phyloP scores from a whole-genome alignment of 30 jellyfish, hydroid and myxozoan species.

The Hydractinia symbiolongicarpus region DNA sequence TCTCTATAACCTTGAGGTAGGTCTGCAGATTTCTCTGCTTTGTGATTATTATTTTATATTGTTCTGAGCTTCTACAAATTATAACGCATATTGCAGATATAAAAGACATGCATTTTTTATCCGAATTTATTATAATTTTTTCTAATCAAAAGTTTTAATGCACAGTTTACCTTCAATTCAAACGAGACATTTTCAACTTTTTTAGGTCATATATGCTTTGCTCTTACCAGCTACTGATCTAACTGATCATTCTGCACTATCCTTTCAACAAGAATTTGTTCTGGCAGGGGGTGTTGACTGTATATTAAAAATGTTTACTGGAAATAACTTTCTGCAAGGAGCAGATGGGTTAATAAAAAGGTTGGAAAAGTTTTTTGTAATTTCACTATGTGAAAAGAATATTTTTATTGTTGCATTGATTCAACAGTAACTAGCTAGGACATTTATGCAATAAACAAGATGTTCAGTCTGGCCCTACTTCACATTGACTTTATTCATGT shows the following conservation, averaged over 20 bases:
- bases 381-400: too few relatives aligned
- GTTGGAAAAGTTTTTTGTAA: slow-evolving; percentile 10
- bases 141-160: too few relatives aligned
- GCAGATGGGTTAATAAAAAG: slow-evolving; percentile 71
- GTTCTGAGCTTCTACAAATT: too few relatives aligned
- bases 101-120: not conserved
- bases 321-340: slow-evolving; percentile 43
- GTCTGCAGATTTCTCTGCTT: not conserved
- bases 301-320: slow-evolving; percentile 64
- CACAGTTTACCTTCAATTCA: too few relatives aligned
- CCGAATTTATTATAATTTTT: too few relatives aligned
- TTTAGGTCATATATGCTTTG: slow-evolving; percentile 73
- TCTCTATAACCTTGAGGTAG: slow-evolving; percentile 83
- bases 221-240: slow-evolving; percentile 88
- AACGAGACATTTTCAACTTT: not conserved
- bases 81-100: not conserved
- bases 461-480: not conserved
- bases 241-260: slow-evolving; percentile 41
- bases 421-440: not conserved
- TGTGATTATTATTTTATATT: not conserved
- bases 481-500: too few relatives aligned
- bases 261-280: slow-evolving; percentile 78
- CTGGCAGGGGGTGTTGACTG: slow-evolving; percentile 95
- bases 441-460: not conserved
- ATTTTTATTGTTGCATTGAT: too few relatives aligned